These are phyloP conservation scores for Karalla daura DNA, from an alignment of 2,797 vertebrate genomes.

Conservation along the genomic window DNA sequence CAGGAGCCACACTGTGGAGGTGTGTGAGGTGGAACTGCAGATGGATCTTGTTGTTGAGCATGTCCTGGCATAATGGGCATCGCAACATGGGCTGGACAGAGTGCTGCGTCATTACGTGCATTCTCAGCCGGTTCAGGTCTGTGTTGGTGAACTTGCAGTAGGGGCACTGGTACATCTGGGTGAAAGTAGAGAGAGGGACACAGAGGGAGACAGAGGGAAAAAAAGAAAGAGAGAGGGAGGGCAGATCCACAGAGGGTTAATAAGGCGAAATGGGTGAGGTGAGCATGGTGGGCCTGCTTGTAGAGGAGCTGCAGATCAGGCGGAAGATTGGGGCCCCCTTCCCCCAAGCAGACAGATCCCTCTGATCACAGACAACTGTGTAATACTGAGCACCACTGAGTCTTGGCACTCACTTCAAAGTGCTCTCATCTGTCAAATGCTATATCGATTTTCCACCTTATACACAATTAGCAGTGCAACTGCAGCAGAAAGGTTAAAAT, in stretches of 20 bases:
- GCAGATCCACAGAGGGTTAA: constrained; percentile 54
- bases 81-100: constrained; percentile 98
- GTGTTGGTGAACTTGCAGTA: constrained; percentile 99
- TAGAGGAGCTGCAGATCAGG: constrained; percentile 57
- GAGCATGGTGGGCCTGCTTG: constrained; percentile 40
- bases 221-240: background rate
- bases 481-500: constrained; percentile 76
- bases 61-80: constrained; percentile 98
- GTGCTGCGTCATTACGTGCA: constrained; percentile 99
- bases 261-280: constrained; percentile 41
- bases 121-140: constrained; percentile 95
- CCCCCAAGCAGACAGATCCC: constrained; percentile 63
- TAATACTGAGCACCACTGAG: constrained; percentile 70
- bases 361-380: constrained; percentile 77
- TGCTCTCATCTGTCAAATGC: constrained; percentile 85
- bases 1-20: constrained; percentile 97
- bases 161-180: constrained; percentile 97
- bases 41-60: constrained; percentile 99
- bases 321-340: constrained; percentile 44
- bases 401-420: constrained; percentile 84
- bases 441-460: constrained; percentile 86
- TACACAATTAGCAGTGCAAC: constrained; percentile 83
- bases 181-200: constrained; percentile 21
- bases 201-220: background rate
- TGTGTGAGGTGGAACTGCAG: constrained; percentile 99